Evolutionary conservation across 1,140 invertebrate species (phyloP).

Genomic region (Drosophila persimilis): DNA sequence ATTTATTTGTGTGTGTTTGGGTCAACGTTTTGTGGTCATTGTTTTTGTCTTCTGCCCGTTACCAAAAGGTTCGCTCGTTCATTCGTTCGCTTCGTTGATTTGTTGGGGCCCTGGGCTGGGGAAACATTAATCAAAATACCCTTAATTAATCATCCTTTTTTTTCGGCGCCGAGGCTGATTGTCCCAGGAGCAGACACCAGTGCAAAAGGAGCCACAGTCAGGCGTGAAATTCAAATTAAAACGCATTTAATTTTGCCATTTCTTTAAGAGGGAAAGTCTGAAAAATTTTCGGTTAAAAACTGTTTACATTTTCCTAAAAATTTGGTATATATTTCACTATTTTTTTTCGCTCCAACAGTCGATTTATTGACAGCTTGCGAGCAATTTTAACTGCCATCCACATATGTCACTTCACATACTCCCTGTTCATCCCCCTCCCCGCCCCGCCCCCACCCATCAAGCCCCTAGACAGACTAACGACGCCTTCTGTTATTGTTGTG

Average conservation of each 20-base stretch:
- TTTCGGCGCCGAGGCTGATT: not conserved
- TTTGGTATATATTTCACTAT: no score
- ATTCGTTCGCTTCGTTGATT: slow-evolving; percentile 39
- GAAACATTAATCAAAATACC: slow-evolving; percentile 56
- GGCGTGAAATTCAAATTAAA: slow-evolving; percentile 50
- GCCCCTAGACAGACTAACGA: slow-evolving; percentile 30
- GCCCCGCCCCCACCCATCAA: not conserved
- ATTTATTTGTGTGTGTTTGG: not conserved
- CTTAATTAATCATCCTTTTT: slow-evolving; percentile 61
- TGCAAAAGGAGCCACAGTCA: slow-evolving; percentile 16
- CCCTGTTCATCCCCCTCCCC: not conserved
- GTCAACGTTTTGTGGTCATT: slow-evolving; percentile 36
- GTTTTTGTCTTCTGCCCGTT: slow-evolving; percentile 35
- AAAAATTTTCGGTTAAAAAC: no score
- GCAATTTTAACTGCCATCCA: slow-evolving; percentile 47
- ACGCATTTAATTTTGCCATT: slow-evolving; percentile 14
- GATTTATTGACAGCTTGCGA: slow-evolving; percentile 39
- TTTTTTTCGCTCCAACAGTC: slow-evolving; percentile 4
- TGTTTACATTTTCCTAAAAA: no score
- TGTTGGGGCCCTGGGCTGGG: slow-evolving; percentile 25
- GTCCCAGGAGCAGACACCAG: slow-evolving; percentile 18
- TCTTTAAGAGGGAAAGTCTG: slow-evolving; percentile 3
- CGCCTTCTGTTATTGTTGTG: slow-evolving; percentile 35
- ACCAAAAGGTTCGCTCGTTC: slow-evolving; percentile 31
- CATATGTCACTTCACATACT: slow-evolving; percentile 30